Base-by-base conservation (phyloP, 2,797 vertebrate genomes). In the Clangula hyemalis region DNA sequence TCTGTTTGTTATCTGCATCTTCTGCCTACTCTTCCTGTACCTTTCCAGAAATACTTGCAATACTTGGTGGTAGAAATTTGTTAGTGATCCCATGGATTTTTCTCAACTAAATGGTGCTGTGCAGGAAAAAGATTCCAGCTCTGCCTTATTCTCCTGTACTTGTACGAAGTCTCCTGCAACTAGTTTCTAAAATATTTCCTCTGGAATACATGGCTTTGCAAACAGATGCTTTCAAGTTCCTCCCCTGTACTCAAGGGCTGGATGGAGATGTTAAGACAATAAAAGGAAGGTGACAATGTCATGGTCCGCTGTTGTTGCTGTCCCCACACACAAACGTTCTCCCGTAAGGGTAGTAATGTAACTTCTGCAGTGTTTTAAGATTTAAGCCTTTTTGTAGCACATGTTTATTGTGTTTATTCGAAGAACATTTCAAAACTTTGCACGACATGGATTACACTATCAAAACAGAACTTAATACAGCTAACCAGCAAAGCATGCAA, bases 1-100 rank as follows among this genome's bases (percentile, higher is more conserved):
- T 11, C 91, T 96, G 88, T 95, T 95, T 96, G 94, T 95, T 93
- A 92, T 56, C 90, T 85, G 89, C 92, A 89, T 95, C 94, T 87
- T 87, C 75, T 90, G 64, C 77, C 81, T 94, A 82, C 65, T 89
- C 95, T 90, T 93, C 79, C 85, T 96, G 91, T 95, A 95, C 87
- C 62, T 93, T 89, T 92, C 82, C 58, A 75, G 79, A 85, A 91
- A 38, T 61, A 82, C 89, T 77, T 95, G 92, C 91, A 95, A 83
- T 92, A 95, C 76, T 89, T 89, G 87, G 90, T 8, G 25, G 87
- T 83, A 92, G 89, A 89, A 92, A 80, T 81, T 93, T 82, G 81
- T 81, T 92, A 87, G 89, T 47, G 87, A 89, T 84, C 89, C 91
- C 85, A 56, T 91, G 92, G 78, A 92, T 94, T 95, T 94, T 93